Conservation (phyloP, 2,888 invertebrate genomes). For the Tuta absoluta region DNA sequence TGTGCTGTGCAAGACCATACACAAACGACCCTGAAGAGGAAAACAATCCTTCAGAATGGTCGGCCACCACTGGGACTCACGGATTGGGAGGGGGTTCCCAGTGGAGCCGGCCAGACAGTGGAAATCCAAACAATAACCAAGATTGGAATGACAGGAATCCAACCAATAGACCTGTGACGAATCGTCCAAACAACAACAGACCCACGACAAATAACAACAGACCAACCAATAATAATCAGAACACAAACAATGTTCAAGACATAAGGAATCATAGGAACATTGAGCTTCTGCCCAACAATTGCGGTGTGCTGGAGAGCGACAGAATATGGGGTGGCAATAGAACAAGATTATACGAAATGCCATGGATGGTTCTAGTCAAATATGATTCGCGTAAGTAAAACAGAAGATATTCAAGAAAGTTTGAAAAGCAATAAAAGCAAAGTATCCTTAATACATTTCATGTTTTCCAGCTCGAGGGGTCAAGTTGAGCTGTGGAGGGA, state of each 20-base stretch:
- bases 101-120: conserved; percentile 6
- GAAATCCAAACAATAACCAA: conserved; percentile 9
- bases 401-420: not conserved
- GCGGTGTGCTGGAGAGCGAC: conserved; percentile 79
- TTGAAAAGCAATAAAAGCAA: too few species aligned
- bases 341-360: conserved; percentile 84
- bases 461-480: conserved; percentile 53
- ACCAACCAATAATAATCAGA: conserved; percentile 27
- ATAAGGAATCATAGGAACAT: conserved; percentile 54
- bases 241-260: conserved; percentile 39
- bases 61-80: conserved; percentile 10
- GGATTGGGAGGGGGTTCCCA: conserved; percentile 7
- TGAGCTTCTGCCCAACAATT: conserved; percentile 62
- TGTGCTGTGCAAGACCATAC: conserved; percentile 46
- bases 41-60: not conserved
- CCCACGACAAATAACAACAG: too few species aligned
- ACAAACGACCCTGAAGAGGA: conserved; percentile 8
- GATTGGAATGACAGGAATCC: not conserved
- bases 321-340: conserved; percentile 83
- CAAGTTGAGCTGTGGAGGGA: conserved; percentile 74
- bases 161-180: not conserved
- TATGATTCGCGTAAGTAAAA: conserved; percentile 73
- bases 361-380: conserved; percentile 88
- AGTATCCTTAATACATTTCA: too few species aligned
- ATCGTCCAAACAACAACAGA: conserved; percentile 8